Conservation (phyloP, 2,113 vertebrate species). For the Gasterosteus nipponicus region DNA sequence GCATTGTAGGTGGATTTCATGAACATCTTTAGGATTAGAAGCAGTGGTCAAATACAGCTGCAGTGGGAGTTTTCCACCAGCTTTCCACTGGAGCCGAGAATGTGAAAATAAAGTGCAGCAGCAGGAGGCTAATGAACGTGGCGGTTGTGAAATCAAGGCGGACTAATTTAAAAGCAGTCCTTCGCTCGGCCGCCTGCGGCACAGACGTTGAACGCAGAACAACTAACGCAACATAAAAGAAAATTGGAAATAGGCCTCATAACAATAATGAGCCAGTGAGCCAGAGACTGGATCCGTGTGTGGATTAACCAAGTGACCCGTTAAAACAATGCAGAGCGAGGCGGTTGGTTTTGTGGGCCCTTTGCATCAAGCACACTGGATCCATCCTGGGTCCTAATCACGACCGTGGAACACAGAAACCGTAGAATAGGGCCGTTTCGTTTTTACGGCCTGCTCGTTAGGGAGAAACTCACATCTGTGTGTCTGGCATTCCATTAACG, state of each 20-base stretch:
- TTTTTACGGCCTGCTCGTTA: constrained; percentile 34
- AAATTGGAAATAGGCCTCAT: background rate
- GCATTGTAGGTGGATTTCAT: too few species aligned
- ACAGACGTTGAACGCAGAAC: background rate
- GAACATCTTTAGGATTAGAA: background rate
- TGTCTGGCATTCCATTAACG: constrained; percentile 47
- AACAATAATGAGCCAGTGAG: background rate
- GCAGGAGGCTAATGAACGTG: background rate
- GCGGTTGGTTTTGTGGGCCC: too few species aligned
- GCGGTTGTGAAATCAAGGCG: background rate
- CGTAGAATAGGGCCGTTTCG: constrained; percentile 10
- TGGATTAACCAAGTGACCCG: background rate
- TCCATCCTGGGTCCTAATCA: background rate
- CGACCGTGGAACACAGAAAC: constrained; percentile 22
- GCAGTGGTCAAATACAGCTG: background rate
- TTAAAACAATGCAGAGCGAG: background rate
- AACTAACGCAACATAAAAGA: background rate
- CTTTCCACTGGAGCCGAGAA: background rate
- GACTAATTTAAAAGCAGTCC: background rate
- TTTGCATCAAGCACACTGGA: too few species aligned
- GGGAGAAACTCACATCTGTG: constrained; percentile 42
- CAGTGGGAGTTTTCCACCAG: background rate
- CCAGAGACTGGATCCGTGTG: background rate
- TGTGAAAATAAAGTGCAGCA: background rate
- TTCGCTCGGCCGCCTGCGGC: background rate